Evolutionary conservation across 2,888 invertebrate genomes (phyloP).

Genomic region (Archaeoteleia sp.): DNA sequence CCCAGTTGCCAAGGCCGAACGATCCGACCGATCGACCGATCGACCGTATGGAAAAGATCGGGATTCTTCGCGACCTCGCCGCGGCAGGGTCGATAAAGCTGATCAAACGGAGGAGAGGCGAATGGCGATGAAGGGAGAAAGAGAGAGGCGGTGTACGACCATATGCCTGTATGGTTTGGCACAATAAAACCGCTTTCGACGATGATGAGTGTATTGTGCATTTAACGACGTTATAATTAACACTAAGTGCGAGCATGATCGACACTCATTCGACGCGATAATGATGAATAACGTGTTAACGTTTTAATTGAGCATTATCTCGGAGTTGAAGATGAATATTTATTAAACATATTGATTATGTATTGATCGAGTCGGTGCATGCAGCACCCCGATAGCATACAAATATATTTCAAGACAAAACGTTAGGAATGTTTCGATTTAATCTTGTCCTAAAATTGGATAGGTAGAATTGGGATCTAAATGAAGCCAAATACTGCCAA

Average conservation of each 20-base stretch:
- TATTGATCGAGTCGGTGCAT: neutral
- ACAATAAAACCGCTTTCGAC: neutral
- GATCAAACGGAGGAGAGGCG: constrained; percentile 16
- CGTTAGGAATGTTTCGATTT: too few species aligned
- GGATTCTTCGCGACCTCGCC: constrained; percentile 55
- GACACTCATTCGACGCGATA: constrained; percentile 17
- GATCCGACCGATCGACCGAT: too few species aligned
- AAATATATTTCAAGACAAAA: too few species aligned
- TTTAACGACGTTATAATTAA: constrained; percentile 44
- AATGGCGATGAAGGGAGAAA: neutral
- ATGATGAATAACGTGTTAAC: constrained; percentile 37
- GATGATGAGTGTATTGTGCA: constrained; percentile 22
- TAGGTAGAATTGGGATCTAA: too few species aligned
- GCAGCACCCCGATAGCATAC: too few species aligned
- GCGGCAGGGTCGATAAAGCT: constrained; percentile 16
- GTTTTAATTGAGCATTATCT: constrained; percentile 27
- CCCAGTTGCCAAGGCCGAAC: constrained; percentile 45
- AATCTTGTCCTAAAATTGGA: too few species aligned
- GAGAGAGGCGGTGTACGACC: constrained; percentile 14
- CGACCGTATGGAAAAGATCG: constrained; percentile 43
- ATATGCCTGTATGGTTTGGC: constrained; percentile 5
- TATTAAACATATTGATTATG: constrained; percentile 3
- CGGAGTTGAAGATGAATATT: too few species aligned
- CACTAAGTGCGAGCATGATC: constrained; percentile 34
- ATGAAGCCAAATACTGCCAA: too few species aligned